phyloP scores from a whole-genome alignment of 1,140 invertebrate species.

The Drosophila erecta region DNA sequence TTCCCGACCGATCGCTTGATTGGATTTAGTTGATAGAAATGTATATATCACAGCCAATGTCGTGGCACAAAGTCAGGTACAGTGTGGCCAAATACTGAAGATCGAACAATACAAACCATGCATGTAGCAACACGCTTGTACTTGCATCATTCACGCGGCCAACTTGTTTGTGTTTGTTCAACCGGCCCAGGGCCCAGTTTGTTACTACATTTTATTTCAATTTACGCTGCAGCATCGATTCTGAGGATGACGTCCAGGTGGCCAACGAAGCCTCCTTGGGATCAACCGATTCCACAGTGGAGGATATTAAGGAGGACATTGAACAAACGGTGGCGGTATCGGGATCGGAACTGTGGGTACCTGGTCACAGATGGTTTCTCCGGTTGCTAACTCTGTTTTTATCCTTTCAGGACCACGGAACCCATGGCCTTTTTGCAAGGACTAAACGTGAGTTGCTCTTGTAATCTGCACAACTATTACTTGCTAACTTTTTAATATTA shows the following conservation, averaged over 20 bases:
- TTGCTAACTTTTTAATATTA: constrained; percentile 3
- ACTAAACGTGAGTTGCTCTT: constrained; percentile 62
- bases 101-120: background rate
- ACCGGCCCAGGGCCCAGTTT: background rate
- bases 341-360: constrained; percentile 27
- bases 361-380: constrained; percentile 16
- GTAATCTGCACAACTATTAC: background rate
- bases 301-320: constrained; percentile 27
- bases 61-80: constrained; percentile 65
- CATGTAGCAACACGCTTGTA: constrained; percentile 42
- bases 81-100: background rate
- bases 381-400: background rate
- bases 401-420: constrained; percentile 47
- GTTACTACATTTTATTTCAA: background rate
- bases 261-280: constrained; percentile 32
- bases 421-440: constrained; percentile 72
- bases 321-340: constrained; percentile 40
- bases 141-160: constrained; percentile 19
- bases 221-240: constrained; percentile 13
- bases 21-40: constrained; percentile 3
- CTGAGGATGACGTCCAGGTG: constrained; percentile 25
- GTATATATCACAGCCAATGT: constrained; percentile 58
- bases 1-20: background rate
- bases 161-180: constrained; percentile 5
- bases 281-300: constrained; percentile 21